Evolutionary conservation across 2,888 invertebrate species (phyloP).

Genomic region (Ctena decussata): DNA sequence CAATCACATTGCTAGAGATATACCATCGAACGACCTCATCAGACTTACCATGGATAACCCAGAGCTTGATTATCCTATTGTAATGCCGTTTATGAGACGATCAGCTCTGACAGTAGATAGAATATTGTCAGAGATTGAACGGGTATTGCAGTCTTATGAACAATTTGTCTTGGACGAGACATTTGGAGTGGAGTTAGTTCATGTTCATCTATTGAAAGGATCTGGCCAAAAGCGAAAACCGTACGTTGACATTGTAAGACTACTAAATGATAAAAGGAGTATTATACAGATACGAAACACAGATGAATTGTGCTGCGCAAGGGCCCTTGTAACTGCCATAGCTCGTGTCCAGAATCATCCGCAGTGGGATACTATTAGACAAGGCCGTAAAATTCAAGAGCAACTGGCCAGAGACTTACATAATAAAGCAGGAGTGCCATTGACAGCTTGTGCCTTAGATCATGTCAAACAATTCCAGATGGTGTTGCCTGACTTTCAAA

Average conservation of each 20-base stretch:
- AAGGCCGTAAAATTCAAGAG: too few relatives aligned
- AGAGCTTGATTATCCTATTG: conserved; percentile 48
- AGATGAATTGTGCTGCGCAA: too few relatives aligned
- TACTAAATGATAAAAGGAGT: conserved; percentile 23
- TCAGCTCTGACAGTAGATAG: conserved; percentile 38
- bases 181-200: conserved; percentile 43
- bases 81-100: conserved; percentile 39
- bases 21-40: conserved; percentile 45
- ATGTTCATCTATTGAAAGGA: conserved; percentile 10
- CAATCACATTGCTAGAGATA: conserved; percentile 13
- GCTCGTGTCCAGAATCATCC: too few relatives aligned
- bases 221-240: conserved; percentile 16
- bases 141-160: conserved; percentile 52
- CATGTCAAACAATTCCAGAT: too few relatives aligned
- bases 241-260: conserved; percentile 17
- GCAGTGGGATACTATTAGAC: too few relatives aligned
- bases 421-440: too few relatives aligned
- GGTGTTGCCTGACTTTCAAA: too few relatives aligned
- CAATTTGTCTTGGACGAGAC: conserved; percentile 48
- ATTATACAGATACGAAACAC: too few relatives aligned
- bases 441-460: too few relatives aligned
- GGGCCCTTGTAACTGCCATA: conserved; percentile 31
- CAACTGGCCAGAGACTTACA: not conserved
- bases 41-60: conserved; percentile 54
- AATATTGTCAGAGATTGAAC: conserved; percentile 49